Evolutionary conservation across 2,113 vertebrate species (phyloP).

Genomic region (Piprites chloris): DNA sequence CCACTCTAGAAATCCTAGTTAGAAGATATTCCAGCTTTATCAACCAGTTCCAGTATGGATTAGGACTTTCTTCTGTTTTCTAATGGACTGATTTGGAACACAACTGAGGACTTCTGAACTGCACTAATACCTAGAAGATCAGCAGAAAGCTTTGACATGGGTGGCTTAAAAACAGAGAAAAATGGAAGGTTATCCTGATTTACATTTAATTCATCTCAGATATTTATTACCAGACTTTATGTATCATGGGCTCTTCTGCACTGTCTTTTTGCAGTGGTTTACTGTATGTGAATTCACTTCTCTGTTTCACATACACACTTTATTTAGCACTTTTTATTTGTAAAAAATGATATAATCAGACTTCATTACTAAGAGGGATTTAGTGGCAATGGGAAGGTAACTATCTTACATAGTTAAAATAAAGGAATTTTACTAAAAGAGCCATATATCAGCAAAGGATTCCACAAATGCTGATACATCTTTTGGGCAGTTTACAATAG

Average conservation of each 20-base stretch:
- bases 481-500: not conserved
- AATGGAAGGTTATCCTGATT: not conserved
- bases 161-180: not conserved
- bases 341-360: not conserved
- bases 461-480: not conserved
- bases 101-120: constrained; percentile 20
- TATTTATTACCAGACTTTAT: not conserved
- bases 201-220: not conserved
- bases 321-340: not conserved
- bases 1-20: constrained; percentile 14
- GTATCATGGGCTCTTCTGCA: not conserved
- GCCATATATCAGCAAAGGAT: not conserved
- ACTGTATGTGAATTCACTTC: not conserved
- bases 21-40: not conserved
- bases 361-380: not conserved
- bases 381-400: not conserved
- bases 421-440: not conserved
- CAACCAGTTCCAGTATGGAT: not conserved
- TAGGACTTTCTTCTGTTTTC: not conserved
- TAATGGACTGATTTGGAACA: constrained; percentile 15
- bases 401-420: not conserved
- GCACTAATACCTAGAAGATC: not conserved
- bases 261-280: not conserved
- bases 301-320: not conserved
- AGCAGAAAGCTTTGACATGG: not conserved